A percentile compares a stretch with the other conserved stretches of the same genome.
phyloP scores from a whole-genome alignment of 2,113 vertebrate genomes.

The Elephas maximus region DNA sequence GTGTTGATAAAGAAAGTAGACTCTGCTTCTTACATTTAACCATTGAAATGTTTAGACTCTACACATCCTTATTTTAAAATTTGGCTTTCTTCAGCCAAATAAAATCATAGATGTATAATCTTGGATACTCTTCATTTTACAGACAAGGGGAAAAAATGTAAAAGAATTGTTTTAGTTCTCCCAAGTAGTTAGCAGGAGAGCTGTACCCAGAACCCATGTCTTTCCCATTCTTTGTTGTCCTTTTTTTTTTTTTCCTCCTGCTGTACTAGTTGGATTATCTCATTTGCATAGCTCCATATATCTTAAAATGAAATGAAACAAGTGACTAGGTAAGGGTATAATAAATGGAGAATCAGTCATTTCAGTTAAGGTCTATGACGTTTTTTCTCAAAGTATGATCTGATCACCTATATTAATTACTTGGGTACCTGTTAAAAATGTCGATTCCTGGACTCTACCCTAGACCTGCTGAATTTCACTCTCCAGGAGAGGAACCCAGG shows the following conservation, averaged over 20 bases:
- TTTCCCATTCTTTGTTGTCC: not conserved
- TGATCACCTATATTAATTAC: not conserved
- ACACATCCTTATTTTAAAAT: conserved; percentile 23
- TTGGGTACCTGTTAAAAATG: conserved; percentile 3
- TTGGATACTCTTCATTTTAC: conserved; percentile 57
- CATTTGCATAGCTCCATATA: not conserved
- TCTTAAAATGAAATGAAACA: conserved; percentile 13
- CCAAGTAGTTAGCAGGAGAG: not conserved
- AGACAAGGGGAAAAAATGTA: not conserved
- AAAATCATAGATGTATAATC: conserved; percentile 40
- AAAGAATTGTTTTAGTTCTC: conserved; percentile 39
- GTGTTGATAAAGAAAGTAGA: conserved; percentile 35
- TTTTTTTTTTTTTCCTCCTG: not conserved
- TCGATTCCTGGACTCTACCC: not conserved
- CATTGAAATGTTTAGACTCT: conserved; percentile 42
- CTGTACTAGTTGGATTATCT: not conserved
- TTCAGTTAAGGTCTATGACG: not conserved
- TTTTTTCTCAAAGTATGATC: not conserved
- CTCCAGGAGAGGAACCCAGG: not conserved
- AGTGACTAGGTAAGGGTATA: not conserved
- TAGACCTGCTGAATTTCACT: not conserved
- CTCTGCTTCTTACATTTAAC: conserved; percentile 17
- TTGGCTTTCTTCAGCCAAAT: conserved; percentile 27
- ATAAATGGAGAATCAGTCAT: not conserved
- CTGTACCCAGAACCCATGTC: not conserved